Evolutionary conservation across 2,888 invertebrate genomes (phyloP).

Genomic region (Amblyjoppa proteus): DNA sequence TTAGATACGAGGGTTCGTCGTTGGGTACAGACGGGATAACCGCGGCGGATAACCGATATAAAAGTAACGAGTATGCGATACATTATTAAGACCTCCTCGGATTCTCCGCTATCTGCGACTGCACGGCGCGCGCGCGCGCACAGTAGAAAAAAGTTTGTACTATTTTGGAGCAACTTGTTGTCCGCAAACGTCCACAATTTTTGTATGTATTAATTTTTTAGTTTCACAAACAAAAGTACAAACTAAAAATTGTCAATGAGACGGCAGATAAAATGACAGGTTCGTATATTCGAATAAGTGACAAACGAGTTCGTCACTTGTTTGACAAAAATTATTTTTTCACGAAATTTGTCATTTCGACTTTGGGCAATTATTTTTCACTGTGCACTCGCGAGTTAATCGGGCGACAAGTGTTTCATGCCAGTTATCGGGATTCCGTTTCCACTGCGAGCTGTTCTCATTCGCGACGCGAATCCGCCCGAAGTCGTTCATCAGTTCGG

Average conservation of each 20-base stretch:
- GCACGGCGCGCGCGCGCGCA: neutral
- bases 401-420: neutral
- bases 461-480: constrained; percentile 14
- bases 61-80: constrained; percentile 68
- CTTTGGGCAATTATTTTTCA: too few relatives aligned
- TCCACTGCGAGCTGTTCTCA: neutral
- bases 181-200: too few relatives aligned
- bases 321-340: too few relatives aligned
- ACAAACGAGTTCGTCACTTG: too few relatives aligned
- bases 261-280: too few relatives aligned
- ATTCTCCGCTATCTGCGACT: constrained; percentile 7
- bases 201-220: too few relatives aligned
- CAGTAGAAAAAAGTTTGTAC: too few relatives aligned
- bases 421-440: neutral
- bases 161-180: too few relatives aligned
- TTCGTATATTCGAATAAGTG: too few relatives aligned
- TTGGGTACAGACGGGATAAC: constrained; percentile 37
- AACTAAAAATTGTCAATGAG: too few relatives aligned
- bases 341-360: too few relatives aligned
- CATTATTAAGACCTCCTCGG: constrained; percentile 67
- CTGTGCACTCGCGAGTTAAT: neutral
- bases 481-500: constrained; percentile 47
- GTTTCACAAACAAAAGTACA: too few relatives aligned
- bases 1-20: constrained; percentile 49
- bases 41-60: constrained; percentile 56